Conservation (phyloP, 2,113 vertebrate species). For the Rhynchomys soricoides region DNA sequence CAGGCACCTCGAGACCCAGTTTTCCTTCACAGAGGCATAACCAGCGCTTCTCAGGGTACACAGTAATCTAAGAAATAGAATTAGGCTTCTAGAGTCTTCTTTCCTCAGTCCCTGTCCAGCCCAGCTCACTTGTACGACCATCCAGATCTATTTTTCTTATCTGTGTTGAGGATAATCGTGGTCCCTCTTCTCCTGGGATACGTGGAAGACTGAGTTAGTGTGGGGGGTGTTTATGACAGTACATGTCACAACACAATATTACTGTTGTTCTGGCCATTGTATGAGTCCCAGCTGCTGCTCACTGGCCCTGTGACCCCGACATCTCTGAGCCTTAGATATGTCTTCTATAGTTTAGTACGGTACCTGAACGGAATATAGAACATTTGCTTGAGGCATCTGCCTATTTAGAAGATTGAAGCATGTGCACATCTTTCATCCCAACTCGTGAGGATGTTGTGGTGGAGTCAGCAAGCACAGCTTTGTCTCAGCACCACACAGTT, state of each 20-base stretch:
- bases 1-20: not conserved
- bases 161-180: not conserved
- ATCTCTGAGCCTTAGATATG: not conserved
- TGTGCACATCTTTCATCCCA: not conserved
- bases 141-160: not conserved
- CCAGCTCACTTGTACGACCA: not conserved
- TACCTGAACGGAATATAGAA: not conserved
- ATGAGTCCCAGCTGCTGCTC: not conserved
- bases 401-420: not conserved
- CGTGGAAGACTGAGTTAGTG: not conserved
- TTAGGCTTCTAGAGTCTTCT: not conserved
- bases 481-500: not conserved
- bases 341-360: not conserved
- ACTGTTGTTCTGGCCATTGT: not conserved
- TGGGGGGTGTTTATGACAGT: not conserved
- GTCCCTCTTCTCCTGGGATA: not conserved
- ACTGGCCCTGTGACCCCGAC: not conserved
- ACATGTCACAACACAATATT: not conserved
- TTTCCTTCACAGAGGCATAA: slow-evolving; percentile 32
- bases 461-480: not conserved
- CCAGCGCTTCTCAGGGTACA: not conserved
- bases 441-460: not conserved
- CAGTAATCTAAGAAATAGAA: not conserved
- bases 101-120: not conserved
- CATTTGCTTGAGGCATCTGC: not conserved